A percentile compares a stretch with the other conserved stretches of the same genome.
Evolutionary conservation across 2,797 vertebrate species (phyloP).

Genomic region (Spinus pinus): DNA sequence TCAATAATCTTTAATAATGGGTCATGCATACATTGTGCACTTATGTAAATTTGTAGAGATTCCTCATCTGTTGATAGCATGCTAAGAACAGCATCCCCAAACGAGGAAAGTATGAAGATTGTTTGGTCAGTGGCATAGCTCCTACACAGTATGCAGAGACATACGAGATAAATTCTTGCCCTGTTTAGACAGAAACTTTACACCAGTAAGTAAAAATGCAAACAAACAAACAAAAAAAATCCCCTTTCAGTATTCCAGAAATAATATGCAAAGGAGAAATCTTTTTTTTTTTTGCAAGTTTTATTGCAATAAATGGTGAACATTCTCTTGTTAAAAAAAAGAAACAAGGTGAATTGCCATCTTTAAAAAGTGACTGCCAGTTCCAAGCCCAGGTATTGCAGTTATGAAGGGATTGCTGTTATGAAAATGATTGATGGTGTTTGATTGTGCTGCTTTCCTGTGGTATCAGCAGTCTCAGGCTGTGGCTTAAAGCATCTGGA

Average conservation of each 20-base stretch:
- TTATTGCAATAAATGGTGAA: not conserved
- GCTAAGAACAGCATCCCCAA: not conserved
- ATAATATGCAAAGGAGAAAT: not conserved
- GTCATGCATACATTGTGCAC: not conserved
- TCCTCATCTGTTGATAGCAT: not conserved
- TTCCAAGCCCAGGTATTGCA: not conserved
- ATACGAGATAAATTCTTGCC: not conserved
- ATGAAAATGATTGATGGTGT: not conserved
- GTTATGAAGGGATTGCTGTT: not conserved
- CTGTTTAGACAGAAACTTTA: not conserved
- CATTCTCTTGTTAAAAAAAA: not conserved
- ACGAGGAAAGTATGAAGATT: not conserved
- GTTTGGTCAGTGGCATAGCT: not conserved
- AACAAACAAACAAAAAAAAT: not conserved
- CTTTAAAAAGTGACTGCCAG: not conserved
- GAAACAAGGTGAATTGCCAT: not conserved
- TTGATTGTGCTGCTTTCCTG: not conserved
- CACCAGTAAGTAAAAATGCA: not conserved
- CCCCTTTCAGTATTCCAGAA: not conserved
- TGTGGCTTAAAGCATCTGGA: not conserved
- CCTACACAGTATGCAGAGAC: not conserved
- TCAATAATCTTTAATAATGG: not conserved
- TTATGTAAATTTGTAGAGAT: not conserved
- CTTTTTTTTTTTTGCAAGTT: not conserved
- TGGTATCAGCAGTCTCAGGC: not conserved